These are phyloP conservation scores for Tipula vernalis DNA, from an alignment of 2,888 invertebrate species.

Conservation along the genomic window DNA sequence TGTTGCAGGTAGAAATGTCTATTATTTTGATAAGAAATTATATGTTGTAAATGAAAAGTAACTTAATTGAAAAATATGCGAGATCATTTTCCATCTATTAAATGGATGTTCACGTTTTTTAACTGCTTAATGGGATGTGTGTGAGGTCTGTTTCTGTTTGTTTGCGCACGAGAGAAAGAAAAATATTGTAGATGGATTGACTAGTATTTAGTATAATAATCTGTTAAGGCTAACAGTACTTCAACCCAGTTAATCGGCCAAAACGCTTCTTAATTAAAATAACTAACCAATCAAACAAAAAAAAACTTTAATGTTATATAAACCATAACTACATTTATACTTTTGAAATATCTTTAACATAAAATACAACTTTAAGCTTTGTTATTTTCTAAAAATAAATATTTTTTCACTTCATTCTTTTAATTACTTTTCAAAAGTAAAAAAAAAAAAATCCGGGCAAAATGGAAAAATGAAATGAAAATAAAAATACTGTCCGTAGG, in stretches of 20 bases:
- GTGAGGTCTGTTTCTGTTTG: neutral
- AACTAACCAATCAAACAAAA: neutral
- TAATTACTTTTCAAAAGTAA: neutral
- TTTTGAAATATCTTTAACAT: neutral
- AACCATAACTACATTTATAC: neutral
- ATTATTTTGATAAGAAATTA: neutral
- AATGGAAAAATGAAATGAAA: neutral
- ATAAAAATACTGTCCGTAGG: neutral
- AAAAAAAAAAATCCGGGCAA: neutral
- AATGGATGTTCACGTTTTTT: neutral
- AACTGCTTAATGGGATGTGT: neutral
- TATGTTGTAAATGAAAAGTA: neutral
- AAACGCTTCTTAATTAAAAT: too few relatives aligned
- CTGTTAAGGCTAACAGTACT: too few relatives aligned
- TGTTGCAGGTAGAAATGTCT: neutral
- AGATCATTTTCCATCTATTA: neutral
- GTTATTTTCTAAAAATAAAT: neutral
- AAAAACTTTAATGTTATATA: neutral
- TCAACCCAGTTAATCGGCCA: too few relatives aligned
- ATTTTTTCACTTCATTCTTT: neutral
- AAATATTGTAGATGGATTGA: too few relatives aligned
- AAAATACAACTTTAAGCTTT: neutral
- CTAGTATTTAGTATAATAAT: too few relatives aligned
- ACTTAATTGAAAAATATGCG: neutral
- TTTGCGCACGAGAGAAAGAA: too few relatives aligned